Percentiles rank a stretch among this genome's conserved stretches.
Conservation (phyloP, 2,113 vertebrate species). For the Gavialis gangeticus region DNA sequence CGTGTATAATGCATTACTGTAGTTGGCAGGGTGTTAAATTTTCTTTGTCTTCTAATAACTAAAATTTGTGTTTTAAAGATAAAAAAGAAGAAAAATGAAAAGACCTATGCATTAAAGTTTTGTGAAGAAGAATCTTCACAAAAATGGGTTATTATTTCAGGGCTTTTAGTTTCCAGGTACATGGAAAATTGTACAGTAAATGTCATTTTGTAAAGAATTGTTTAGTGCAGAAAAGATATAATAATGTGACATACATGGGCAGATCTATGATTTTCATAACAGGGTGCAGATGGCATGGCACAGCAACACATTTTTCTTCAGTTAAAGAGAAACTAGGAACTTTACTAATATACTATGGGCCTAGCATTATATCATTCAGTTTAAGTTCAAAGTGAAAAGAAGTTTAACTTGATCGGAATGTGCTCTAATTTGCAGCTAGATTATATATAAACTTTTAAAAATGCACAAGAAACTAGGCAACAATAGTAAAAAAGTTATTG, state of each 20-base stretch:
- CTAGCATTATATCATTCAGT: no score
- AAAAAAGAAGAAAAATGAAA: background rate
- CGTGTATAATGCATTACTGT: background rate
- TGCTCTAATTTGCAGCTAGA: no score
- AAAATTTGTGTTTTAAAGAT: background rate
- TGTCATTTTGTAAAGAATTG: slow-evolving; percentile 22
- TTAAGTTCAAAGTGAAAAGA: no score
- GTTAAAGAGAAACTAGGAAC: no score
- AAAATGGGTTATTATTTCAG: background rate
- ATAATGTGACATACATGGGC: slow-evolving; percentile 2
- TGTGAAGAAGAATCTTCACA: background rate
- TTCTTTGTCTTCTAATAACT: background rate
- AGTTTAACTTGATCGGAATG: no score
- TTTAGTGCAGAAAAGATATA: slow-evolving; percentile 19
- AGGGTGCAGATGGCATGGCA: no score
- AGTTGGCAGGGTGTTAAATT: background rate
- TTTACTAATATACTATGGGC: no score
- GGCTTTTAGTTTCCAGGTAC: background rate
- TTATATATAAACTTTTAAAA: no score
- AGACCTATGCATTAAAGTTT: background rate
- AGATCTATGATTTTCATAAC: no score
- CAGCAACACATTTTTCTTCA: no score
- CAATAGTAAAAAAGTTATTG: no score
- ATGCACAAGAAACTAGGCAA: no score
- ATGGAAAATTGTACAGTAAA: background rate